Base-by-base conservation (phyloP, 1,140 invertebrate species). In the Leptinotarsa lineolata region DNA sequence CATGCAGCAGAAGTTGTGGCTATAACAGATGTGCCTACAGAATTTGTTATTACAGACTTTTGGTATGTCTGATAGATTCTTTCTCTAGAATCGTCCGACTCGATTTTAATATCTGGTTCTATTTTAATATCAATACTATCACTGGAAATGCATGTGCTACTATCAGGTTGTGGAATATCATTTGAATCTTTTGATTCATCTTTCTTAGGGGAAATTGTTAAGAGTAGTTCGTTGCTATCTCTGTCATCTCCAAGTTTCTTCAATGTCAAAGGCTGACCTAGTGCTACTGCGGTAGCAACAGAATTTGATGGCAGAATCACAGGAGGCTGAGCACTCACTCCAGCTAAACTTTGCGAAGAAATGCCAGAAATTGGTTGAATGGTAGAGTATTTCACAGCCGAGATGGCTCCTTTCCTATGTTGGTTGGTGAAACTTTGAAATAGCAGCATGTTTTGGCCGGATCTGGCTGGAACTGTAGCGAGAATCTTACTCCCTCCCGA, bases 401-500 rank as follows among this genome's bases (percentile, higher is more conserved):
- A 72, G 81, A 86, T 39, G 81, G 85, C 66, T 84, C 79, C 66
- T 86, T 85, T 76, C 84, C 82, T 77, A 70, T 77, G 81, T 70
- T 88, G 86, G 80, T 87, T 88, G 20, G 88, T 78, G 69, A 88
- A 87, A 20, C 87, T 87, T 70, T 89, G 88, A 2, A 89, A 84
- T 0, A 89, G 83, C 0, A 89, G 78, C 54, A 88, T 83, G 72
- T 88, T 89, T 70, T 76, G 74, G 15, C 87, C 84, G 0, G 87
- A 85, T 16, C 89, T 87, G 21, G 89, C 87, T 0, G 90, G 88
- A 2, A 89, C 86, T 0, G 90, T 89, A 4, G 89, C 88, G 8
- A 92, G 82, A 20, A 91, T 84, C 79, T 91, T 92, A 4, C 89
- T 90, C 0, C 88, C 89, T 15, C 90, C 89, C 60, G 90, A 91